Percentiles rank a stretch among this genome's conserved stretches.
Evolutionary conservation across 1,140 invertebrate species (phyloP).

Genomic region (Lucilia sericata): DNA sequence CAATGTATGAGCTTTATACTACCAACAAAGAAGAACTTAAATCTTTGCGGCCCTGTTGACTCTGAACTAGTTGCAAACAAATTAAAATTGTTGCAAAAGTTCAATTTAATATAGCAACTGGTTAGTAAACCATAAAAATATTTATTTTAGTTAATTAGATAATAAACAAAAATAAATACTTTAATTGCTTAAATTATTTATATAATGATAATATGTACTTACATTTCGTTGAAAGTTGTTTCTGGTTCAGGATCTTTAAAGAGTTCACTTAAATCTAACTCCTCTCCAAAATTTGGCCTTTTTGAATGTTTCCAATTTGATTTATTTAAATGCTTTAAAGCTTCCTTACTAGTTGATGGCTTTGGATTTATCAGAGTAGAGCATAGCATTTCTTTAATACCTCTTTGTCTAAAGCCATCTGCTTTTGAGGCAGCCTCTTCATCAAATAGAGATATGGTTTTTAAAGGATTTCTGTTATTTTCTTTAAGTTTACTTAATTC

Average conservation of each 20-base stretch:
- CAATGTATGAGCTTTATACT: constrained; percentile 61
- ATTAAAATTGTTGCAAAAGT: background rate
- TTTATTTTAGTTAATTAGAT: background rate
- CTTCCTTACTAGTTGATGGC: background rate
- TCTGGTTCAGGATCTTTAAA: constrained; percentile 52
- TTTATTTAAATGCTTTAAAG: background rate
- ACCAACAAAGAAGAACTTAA: constrained; percentile 60
- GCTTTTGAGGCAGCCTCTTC: background rate
- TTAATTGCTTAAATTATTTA: background rate
- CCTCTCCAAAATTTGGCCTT: background rate
- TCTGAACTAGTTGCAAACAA: constrained; percentile 35
- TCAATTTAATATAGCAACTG: constrained; percentile 29
- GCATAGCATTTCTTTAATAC: constrained; percentile 58
- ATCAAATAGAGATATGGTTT: background rate
- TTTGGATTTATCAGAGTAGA: constrained; percentile 57
- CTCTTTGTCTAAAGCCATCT: constrained; percentile 48
- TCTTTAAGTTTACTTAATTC: background rate
- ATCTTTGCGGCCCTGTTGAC: constrained; percentile 65
- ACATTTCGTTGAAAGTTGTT: constrained; percentile 59
- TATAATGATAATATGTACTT: background rate
- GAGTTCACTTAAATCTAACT: constrained; percentile 21
- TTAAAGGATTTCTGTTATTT: background rate
- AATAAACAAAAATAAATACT: background rate
- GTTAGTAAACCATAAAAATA: background rate
- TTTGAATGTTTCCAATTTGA: background rate